These are phyloP conservation scores for Brachionus asplanchnoidis DNA, from an alignment of 1,140 invertebrate species.

Conservation along the genomic window DNA sequence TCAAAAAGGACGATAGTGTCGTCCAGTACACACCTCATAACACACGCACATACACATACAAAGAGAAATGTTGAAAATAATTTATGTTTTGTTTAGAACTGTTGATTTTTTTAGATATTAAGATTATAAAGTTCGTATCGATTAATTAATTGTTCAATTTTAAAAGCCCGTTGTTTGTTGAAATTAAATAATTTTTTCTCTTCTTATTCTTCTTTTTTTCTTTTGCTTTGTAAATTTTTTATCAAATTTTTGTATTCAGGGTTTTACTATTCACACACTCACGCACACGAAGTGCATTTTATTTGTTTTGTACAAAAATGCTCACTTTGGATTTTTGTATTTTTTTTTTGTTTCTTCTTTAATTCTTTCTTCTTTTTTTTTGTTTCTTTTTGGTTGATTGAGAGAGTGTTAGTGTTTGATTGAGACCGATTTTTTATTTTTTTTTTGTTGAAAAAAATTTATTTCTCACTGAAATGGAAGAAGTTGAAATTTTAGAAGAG, in stretches of 20 bases:
- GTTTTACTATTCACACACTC: not conserved
- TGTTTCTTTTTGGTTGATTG: not conserved
- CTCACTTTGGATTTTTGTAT: not conserved
- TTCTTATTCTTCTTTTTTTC: not conserved
- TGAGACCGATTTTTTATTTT: not conserved
- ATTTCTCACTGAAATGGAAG: not conserved
- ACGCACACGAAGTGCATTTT: not conserved
- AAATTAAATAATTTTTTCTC: not conserved
- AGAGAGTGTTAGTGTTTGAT: not conserved
- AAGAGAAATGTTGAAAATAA: no score
- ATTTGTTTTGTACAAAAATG: conserved; percentile 23
- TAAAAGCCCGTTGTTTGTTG: conserved; percentile 30
- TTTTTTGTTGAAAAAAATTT: not conserved
- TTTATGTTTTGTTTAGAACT: conserved; percentile 16
- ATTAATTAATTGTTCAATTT: not conserved
- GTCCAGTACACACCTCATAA: not conserved
- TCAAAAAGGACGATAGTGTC: conserved; percentile 42
- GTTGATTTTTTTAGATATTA: conserved; percentile 9
- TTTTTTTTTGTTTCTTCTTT: not conserved
- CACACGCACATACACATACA: no score
- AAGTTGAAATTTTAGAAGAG: not conserved
- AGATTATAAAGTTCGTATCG: not conserved
- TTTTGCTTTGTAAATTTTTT: not conserved
- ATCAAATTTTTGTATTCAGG: not conserved
- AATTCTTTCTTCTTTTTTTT: not conserved